These are phyloP conservation scores for Orchesella cincta DNA, from an alignment of 1,140 invertebrate species.

Conservation along the genomic window DNA sequence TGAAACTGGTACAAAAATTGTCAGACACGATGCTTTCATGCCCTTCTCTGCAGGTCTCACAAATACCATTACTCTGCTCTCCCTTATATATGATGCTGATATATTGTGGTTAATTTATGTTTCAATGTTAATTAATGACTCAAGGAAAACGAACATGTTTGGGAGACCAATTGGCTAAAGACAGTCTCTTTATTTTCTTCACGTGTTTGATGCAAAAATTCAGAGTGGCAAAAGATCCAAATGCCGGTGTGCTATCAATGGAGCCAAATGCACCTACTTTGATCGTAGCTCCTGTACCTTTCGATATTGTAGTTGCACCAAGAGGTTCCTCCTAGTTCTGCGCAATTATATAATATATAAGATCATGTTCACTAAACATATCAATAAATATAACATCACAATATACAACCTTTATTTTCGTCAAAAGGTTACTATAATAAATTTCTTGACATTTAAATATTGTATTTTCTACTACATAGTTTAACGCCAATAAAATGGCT, in stretches of 20 bases:
- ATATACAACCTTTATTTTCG: constrained; percentile 18
- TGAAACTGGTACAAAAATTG: constrained; percentile 45
- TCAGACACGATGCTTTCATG: constrained; percentile 48
- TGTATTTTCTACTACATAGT: too few species aligned
- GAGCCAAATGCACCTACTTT: constrained; percentile 42
- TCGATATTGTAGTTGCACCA: constrained; percentile 27
- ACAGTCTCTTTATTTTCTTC: constrained; percentile 49
- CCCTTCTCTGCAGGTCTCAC: constrained; percentile 48
- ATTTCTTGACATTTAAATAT: too few species aligned
- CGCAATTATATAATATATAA: neutral
- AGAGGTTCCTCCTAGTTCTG: neutral
- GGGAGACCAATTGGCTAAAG: constrained; percentile 44
- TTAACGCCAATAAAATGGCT: too few species aligned
- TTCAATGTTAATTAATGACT: too few species aligned
- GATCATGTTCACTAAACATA: too few species aligned
- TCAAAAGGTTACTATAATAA: constrained; percentile 11
- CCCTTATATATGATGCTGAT: neutral
- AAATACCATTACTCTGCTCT: neutral
- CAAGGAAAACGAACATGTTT: too few species aligned
- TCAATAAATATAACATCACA: neutral
- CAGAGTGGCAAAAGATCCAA: constrained; percentile 39
- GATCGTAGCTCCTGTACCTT: constrained; percentile 46
- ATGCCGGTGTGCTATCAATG: constrained; percentile 29
- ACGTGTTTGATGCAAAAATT: constrained; percentile 49
- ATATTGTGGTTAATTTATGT: neutral